Conservation (phyloP, 2,113 vertebrate genomes). For the Pteronura brasiliensis region DNA sequence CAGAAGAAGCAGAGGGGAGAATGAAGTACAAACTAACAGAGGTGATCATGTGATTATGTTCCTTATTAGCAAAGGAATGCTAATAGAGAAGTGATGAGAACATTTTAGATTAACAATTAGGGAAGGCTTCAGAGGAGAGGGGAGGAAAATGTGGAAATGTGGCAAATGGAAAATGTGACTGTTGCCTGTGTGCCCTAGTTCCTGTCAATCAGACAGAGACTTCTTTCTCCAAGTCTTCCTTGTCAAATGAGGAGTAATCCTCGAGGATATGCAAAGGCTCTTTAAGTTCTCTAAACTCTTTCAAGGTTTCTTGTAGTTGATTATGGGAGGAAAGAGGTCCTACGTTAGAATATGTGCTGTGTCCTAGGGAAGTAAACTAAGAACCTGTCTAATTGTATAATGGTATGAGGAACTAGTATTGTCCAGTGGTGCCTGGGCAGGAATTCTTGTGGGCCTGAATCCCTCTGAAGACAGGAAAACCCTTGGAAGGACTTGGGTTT, state of each 20-base stretch:
- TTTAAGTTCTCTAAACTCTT: background rate
- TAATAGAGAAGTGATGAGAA: background rate
- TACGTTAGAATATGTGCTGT: background rate
- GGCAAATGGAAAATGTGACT: background rate
- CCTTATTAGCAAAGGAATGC: background rate
- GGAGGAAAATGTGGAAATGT: background rate
- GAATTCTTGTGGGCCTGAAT: background rate
- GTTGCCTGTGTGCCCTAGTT: background rate
- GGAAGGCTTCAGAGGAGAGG: background rate
- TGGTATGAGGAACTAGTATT: background rate
- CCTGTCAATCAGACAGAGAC: background rate
- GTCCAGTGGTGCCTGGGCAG: slow-evolving; percentile 16
- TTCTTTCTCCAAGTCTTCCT: background rate
- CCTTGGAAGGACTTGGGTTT: slow-evolving; percentile 14
- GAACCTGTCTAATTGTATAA: background rate
- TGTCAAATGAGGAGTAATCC: background rate
- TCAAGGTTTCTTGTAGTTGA: background rate
- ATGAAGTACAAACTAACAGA: background rate
- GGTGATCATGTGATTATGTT: fast-evolving
- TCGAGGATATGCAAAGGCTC: background rate
- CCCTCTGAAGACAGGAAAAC: slow-evolving; percentile 50
- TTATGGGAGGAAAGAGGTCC: background rate
- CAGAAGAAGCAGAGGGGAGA: background rate
- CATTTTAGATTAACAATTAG: background rate
- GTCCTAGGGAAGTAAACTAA: background rate